phyloP scores from a whole-genome alignment of 2,888 invertebrate genomes.

The Hemistola chrysoprasaria region DNA sequence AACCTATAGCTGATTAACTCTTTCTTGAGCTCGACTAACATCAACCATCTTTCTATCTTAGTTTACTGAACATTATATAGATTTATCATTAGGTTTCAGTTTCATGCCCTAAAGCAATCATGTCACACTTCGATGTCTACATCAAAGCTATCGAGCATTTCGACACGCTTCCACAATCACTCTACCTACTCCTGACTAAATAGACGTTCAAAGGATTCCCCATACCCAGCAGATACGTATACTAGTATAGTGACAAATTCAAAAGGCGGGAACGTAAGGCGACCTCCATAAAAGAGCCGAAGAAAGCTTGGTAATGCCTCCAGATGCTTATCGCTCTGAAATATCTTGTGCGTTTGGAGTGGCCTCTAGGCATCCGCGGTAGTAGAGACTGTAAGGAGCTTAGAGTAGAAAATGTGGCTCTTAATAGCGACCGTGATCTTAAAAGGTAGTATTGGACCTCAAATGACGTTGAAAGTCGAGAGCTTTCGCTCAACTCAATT shows the following conservation, averaged over 20 bases:
- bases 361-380: slow-evolving; percentile 10
- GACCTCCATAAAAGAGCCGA: slow-evolving; percentile 24
- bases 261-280: slow-evolving; percentile 19
- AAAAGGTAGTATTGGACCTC: too few relatives aligned
- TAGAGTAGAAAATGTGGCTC: neutral
- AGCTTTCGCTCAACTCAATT: slow-evolving; percentile 5
- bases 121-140: neutral
- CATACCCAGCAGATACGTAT: neutral
- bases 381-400: slow-evolving; percentile 11
- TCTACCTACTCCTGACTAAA: slow-evolving; percentile 2
- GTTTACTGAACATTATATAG: too few relatives aligned
- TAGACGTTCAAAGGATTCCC: slow-evolving; percentile 7
- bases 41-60: too few relatives aligned
- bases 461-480: too few relatives aligned
- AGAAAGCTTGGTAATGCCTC: slow-evolving; percentile 30
- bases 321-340: slow-evolving; percentile 32
- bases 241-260: slow-evolving; percentile 11
- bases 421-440: neutral
- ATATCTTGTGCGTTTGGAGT: slow-evolving; percentile 26
- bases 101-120: too few relatives aligned
- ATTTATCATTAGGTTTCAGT: too few relatives aligned
- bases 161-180: neutral
- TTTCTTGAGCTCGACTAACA: too few relatives aligned
- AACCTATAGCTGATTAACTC: too few relatives aligned
- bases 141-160: slow-evolving; percentile 1